Percentiles rank a stretch among this genome's conserved stretches.
These are phyloP conservation scores for Apeira syringaria DNA, from an alignment of 2,888 invertebrate species.

Conservation along the genomic window DNA sequence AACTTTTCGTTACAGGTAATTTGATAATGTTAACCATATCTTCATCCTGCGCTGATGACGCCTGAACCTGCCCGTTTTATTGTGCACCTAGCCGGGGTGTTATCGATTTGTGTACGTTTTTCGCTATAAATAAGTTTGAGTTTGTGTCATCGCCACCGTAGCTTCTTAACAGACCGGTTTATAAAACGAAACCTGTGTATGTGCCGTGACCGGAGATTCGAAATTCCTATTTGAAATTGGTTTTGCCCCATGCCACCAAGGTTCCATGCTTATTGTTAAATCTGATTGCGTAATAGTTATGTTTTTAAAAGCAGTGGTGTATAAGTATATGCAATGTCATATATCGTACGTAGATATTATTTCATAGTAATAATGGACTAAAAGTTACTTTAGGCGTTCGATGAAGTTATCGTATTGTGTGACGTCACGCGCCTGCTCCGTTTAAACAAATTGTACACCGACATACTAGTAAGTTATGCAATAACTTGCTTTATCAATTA, in stretches of 20 bases:
- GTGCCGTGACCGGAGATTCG: conserved; percentile 55
- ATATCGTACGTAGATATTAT: too few species aligned
- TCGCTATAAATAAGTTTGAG: conserved; percentile 75
- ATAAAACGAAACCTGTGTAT: conserved; percentile 63
- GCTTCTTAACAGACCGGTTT: conserved; percentile 66
- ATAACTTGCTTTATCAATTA: too few species aligned
- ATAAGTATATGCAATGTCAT: too few species aligned
- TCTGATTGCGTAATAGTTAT: conserved; percentile 60
- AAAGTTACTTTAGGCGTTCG: too few species aligned
- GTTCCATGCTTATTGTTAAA: conserved; percentile 25
- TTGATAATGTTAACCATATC: conserved; percentile 26
- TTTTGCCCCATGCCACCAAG: conserved; percentile 31
- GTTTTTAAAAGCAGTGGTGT: too few species aligned
- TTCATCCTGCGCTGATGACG: conserved; percentile 37
- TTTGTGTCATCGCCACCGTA: conserved; percentile 69
- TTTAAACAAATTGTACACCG: too few species aligned
- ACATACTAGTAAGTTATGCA: too few species aligned
- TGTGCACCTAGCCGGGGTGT: conserved; percentile 49
- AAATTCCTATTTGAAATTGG: conserved; percentile 59
- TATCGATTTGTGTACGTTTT: conserved; percentile 80
- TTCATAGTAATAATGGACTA: too few species aligned
- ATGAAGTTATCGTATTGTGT: too few species aligned
- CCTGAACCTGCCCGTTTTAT: conserved; percentile 31
- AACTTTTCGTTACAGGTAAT: conserved; percentile 35
- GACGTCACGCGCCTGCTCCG: too few species aligned